Evolutionary conservation across 2,113 vertebrate genomes (phyloP), one percentile per base, ranked within the genome.

Genomic region (Gasterosteus nipponicus): DNA sequence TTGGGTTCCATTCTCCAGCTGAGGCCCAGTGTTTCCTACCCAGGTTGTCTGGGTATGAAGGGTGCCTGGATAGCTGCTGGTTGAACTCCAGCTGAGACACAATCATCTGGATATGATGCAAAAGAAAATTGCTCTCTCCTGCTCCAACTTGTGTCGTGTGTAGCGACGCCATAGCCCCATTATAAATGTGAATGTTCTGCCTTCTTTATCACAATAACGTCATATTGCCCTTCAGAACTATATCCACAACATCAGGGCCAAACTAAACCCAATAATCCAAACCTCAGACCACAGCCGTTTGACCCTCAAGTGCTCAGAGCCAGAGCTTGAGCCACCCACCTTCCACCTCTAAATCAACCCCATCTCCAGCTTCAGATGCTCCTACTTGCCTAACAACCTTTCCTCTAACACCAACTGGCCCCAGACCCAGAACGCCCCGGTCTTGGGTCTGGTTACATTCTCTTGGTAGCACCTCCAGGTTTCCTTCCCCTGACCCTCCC

Each of bases 401-500:
- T 58, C 73, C 26, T 77, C 19, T 35, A 49, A 62, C 51, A 66
- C 57, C 57, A 75, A 64, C 72, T 62, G 65, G 22, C 56, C 68
- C n/a, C 53, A 75, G 63, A 83, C 60, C 58, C 31, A 57, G 81
- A 82, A 77, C 77, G 65, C 63, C 57, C 42, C 63, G 31, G 51
- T 1, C 57, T 67, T 60, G 73, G 82, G 54, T 89, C 63, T 73
- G 63, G 62, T 80, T 79, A 75, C 56, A 59, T 61, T 80, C 62
- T 78, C 47, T 38, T 19, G 41, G 62, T 86, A 80, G 69, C 81
- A 79, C 56, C 64, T 81, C 63, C 73, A 69, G 65, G 44, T 86
- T 82, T 83, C 72, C 61, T 84, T 82, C 22, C 62, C 75, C 18
- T 33, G 58, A 68, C 73, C 66, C 70, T 80, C 61, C 79, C 80